Percentiles rank a stretch among this genome's conserved stretches.
These are phyloP conservation scores for Salarias fasciatus DNA, from an alignment of 2,797 vertebrate genomes.

Conservation along the genomic window DNA sequence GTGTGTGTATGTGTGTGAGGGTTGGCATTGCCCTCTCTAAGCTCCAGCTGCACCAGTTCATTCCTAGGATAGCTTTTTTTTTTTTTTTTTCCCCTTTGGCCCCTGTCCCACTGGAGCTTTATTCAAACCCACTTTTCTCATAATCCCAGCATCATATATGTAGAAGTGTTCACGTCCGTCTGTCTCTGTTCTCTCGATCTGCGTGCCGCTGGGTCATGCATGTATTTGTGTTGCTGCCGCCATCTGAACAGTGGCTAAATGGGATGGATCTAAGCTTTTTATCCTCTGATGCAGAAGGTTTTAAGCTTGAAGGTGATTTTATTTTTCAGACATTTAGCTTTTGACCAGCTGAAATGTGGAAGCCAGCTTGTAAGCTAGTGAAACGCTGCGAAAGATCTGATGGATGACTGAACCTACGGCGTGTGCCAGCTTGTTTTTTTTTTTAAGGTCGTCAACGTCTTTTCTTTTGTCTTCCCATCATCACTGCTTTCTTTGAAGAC, in stretches of 20 bases:
- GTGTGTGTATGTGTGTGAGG: constrained; percentile 31
- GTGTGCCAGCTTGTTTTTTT: neutral
- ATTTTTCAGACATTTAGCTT: constrained; percentile 39
- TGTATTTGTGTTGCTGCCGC: constrained; percentile 39
- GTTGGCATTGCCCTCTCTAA: constrained; percentile 53
- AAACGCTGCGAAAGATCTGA: constrained; percentile 3
- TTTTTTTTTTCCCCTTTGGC: too few relatives aligned
- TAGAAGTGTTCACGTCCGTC: constrained; percentile 40
- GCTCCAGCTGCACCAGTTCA: constrained; percentile 67
- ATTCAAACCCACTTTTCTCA: constrained; percentile 62
- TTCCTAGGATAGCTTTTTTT: constrained; percentile 43
- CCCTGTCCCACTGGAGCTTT: constrained; percentile 72
- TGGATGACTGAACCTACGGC: neutral
- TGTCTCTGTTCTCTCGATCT: constrained; percentile 44
- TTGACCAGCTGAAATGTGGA: constrained; percentile 51
- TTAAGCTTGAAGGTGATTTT: constrained; percentile 53
- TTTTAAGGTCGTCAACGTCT: neutral
- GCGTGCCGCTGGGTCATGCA: constrained; percentile 17
- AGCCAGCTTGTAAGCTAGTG: constrained; percentile 25
- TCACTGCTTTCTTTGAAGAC: constrained; percentile 72
- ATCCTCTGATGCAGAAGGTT: constrained; percentile 67
- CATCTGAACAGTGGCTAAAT: constrained; percentile 65
- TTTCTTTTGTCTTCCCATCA: constrained; percentile 19
- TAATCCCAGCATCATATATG: constrained; percentile 73
- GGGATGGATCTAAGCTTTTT: constrained; percentile 74